phyloP scores from a whole-genome alignment of 2,113 vertebrate genomes.

The Lontra canadensis region DNA sequence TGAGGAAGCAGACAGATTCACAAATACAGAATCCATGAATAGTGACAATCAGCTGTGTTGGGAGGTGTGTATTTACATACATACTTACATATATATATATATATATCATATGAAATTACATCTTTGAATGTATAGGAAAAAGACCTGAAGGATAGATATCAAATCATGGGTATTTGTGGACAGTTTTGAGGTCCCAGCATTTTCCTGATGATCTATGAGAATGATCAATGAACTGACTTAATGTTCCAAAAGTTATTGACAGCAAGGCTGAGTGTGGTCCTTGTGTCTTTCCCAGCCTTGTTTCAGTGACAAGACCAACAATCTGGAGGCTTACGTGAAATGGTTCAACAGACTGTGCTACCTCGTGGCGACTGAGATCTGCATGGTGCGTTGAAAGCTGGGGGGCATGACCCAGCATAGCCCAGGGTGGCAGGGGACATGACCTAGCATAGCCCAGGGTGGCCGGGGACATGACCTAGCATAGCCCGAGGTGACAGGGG shows the following conservation, averaged over 20 bases:
- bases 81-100: not conserved
- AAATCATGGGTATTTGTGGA: not conserved
- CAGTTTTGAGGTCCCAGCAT: not conserved
- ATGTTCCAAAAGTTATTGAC: not conserved
- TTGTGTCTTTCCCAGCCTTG: constrained; percentile 85
- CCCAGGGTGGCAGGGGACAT: too few relatives aligned
- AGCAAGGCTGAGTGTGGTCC: not conserved
- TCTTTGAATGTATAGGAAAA: not conserved
- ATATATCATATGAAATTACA: not conserved
- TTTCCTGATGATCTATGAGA: not conserved
- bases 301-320: constrained; percentile 90
- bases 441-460: too few relatives aligned
- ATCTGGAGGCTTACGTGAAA: constrained; percentile 95
- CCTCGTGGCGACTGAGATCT: constrained; percentile 96
- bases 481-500: accelerated
- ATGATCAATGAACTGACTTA: not conserved
- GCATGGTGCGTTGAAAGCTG: constrained; percentile 86
- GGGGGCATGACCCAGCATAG: too few relatives aligned
- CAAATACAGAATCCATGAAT: not conserved
- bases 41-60: not conserved
- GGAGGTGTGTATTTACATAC: too few relatives aligned
- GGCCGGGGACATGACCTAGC: too few relatives aligned
- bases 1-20: not conserved
- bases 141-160: not conserved
- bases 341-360: constrained; percentile 97